phyloP scores from a whole-genome alignment of 2,888 invertebrate genomes.

The Cenopis cana region DNA sequence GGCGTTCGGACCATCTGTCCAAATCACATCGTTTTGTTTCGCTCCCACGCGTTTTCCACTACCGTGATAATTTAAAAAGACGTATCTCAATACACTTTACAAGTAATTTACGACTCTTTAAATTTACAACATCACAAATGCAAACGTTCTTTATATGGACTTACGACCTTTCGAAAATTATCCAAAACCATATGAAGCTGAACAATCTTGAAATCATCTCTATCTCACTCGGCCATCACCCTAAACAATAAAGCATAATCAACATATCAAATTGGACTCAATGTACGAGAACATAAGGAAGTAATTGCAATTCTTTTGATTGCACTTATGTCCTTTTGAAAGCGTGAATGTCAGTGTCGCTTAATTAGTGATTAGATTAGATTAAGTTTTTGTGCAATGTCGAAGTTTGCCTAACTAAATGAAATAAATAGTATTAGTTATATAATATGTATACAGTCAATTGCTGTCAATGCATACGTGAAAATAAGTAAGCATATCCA shows the following conservation, averaged over 20 bases:
- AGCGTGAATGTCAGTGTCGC: slow-evolving; percentile 63
- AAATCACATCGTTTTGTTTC: slow-evolving; percentile 48
- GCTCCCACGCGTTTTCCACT: slow-evolving; percentile 64
- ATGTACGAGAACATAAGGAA: not conserved
- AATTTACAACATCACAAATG: not conserved
- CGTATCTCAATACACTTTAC: not conserved
- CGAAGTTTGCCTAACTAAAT: slow-evolving; percentile 18
- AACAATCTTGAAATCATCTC: slow-evolving; percentile 75
- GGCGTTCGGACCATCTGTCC: slow-evolving; percentile 37
- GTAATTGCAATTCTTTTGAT: not conserved
- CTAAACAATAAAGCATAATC: slow-evolving; percentile 8
- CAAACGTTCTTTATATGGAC: not conserved
- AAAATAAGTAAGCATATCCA: too few relatives aligned
- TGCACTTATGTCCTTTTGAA: not conserved
- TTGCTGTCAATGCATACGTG: too few relatives aligned
- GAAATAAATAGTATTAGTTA: not conserved
- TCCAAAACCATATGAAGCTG: slow-evolving; percentile 58
- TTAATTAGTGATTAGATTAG: slow-evolving; percentile 62
- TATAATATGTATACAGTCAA: too few relatives aligned
- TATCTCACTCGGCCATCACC: slow-evolving; percentile 28
- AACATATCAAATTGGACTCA: not conserved
- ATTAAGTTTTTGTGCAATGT: slow-evolving; percentile 6
- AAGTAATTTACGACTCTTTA: not conserved
- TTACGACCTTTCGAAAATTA: not conserved
- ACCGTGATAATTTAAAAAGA: slow-evolving; percentile 49